Percentiles rank a stretch among this genome's conserved stretches.
These are phyloP conservation scores for Linurgus olivaceus DNA, from an alignment of 2,797 vertebrate species.

Conservation along the genomic window DNA sequence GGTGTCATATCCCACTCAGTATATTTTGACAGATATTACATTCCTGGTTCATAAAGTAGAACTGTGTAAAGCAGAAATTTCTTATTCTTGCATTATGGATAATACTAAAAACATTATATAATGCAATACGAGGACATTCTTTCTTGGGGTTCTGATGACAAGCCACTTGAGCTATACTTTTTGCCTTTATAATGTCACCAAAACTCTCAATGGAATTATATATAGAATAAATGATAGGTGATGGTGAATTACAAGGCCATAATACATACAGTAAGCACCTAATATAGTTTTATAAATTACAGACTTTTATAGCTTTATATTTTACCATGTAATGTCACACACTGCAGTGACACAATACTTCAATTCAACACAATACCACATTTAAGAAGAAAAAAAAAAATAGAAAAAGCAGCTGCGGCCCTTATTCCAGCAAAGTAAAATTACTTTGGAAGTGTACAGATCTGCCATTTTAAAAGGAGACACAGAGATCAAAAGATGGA, in stretches of 20 bases:
- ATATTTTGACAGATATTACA: conserved; percentile 16
- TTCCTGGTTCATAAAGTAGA: conserved; percentile 50
- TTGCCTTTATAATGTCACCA: conserved; percentile 79
- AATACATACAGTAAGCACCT: conserved; percentile 78
- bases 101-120: conserved; percentile 71
- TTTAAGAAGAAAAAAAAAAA: conserved; percentile 17
- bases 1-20: neutral
- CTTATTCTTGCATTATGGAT: conserved; percentile 65
- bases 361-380: conserved; percentile 63
- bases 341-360: conserved; percentile 68
- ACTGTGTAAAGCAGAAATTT: conserved; percentile 54
- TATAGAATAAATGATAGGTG: conserved; percentile 78
- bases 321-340: conserved; percentile 75
- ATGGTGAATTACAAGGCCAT: conserved; percentile 76
- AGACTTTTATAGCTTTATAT: conserved; percentile 76
- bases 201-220: conserved; percentile 77
- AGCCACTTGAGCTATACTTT: conserved; percentile 73
- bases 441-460: neutral
- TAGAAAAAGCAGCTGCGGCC: neutral
- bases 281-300: conserved; percentile 79
- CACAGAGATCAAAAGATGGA: neutral
- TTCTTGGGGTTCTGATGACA: conserved; percentile 74
- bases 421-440: conserved; percentile 28
- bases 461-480: neutral
- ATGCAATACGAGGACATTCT: conserved; percentile 64